Conservation (phyloP, 2,113 vertebrate genomes). For the Phalacrocorax pelagicus region DNA sequence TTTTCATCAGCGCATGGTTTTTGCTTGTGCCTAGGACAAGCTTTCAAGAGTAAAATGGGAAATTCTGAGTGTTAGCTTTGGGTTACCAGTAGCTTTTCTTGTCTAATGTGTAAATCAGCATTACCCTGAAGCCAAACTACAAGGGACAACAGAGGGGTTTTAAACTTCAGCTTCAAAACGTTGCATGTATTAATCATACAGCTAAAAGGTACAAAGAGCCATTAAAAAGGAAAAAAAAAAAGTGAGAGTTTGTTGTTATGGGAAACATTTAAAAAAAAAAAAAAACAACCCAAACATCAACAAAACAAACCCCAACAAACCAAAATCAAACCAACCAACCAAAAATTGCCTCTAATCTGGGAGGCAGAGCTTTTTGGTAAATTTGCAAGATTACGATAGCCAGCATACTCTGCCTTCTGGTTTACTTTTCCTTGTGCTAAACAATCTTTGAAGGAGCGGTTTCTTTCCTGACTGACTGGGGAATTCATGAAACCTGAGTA, state of each 20-base stretch:
- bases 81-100: not conserved
- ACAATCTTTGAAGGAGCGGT: not conserved
- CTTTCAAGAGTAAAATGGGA: not conserved
- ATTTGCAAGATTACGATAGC: not conserved
- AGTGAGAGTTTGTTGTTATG: not conserved
- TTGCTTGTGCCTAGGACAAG: not conserved
- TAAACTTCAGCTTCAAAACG: not conserved
- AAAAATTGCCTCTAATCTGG: not conserved
- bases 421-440: not conserved
- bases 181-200: not conserved
- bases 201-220: not conserved
- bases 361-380: not conserved
- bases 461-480: not conserved
- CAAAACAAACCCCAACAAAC: not conserved
- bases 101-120: not conserved
- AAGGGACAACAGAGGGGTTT: not conserved
- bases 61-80: not conserved
- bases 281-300: not conserved
- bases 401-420: not conserved
- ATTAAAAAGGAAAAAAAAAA: not conserved
- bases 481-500: not conserved
- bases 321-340: not conserved
- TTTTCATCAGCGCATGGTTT: not conserved
- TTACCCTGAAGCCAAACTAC: not conserved
- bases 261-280: not conserved